phyloP scores from a whole-genome alignment of 2,888 invertebrate species.

The Idaea aversata region DNA sequence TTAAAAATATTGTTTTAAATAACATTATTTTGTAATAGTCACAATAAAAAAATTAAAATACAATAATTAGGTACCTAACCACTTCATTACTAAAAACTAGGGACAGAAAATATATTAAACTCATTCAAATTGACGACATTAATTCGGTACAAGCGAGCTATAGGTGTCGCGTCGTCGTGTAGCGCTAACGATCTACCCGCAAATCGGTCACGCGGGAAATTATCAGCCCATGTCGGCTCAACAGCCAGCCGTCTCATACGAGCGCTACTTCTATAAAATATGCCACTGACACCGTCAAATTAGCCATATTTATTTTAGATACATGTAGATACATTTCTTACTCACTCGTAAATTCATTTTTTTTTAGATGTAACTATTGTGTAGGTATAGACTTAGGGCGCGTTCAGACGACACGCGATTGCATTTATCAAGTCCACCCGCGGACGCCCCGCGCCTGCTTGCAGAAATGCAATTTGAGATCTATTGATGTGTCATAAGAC shows the following conservation, averaged over 20 bases:
- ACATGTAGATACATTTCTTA: neutral
- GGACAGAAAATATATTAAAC: neutral
- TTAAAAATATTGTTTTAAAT: no score
- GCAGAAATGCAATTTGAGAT: no score
- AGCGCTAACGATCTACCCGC: constrained; percentile 22
- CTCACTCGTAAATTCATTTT: no score
- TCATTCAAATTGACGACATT: constrained; percentile 7
- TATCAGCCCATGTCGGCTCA: constrained; percentile 37
- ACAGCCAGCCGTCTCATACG: constrained; percentile 12
- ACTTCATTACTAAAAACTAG: neutral
- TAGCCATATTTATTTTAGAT: neutral
- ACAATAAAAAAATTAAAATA: no score
- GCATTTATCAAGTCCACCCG: no score
- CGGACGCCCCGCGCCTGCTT: no score
- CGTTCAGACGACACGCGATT: no score
- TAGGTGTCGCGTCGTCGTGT: constrained; percentile 16
- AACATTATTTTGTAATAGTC: no score
- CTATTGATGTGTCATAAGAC: no score
- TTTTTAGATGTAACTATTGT: no score
- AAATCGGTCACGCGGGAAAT: constrained; percentile 66
- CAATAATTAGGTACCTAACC: no score
- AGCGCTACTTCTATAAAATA: constrained; percentile 18
- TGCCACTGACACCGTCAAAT: neutral
- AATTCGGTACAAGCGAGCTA: constrained; percentile 14
- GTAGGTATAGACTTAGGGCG: no score